These are phyloP conservation scores for Pogonocherus hispidulus DNA, from an alignment of 2,888 invertebrate species.

Conservation along the genomic window DNA sequence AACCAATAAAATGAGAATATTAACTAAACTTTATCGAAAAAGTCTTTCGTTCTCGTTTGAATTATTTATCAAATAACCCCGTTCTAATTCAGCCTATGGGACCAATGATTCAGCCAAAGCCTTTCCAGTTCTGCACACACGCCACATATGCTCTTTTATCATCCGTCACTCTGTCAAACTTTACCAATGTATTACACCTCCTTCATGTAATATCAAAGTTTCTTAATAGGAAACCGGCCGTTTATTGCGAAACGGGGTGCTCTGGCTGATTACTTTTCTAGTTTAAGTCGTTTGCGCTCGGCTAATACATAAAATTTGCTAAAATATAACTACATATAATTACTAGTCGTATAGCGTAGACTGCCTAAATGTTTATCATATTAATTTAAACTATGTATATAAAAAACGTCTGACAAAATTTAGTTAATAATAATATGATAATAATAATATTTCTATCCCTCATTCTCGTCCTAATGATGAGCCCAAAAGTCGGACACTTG, in stretches of 20 bases:
- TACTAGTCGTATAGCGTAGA: background rate
- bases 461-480: no score
- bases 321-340: background rate
- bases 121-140: constrained; percentile 14
- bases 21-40: no score
- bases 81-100: constrained; percentile 22
- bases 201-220: constrained; percentile 64
- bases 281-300: constrained; percentile 39
- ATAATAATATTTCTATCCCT: no score
- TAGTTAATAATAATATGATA: no score
- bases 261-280: constrained; percentile 44
- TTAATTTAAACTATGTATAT: no score
- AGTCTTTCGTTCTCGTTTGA: background rate
- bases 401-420: no score
- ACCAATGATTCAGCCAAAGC: constrained; percentile 25
- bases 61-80: constrained; percentile 14
- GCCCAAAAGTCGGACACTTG: no score
- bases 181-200: constrained; percentile 64
- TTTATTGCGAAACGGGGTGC: constrained; percentile 52
- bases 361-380: no score
- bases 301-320: constrained; percentile 14
- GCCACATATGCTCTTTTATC: constrained; percentile 57
- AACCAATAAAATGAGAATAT: no score
- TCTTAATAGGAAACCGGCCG: constrained; percentile 61
- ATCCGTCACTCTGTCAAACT: constrained; percentile 65